These are phyloP conservation scores for Lindbergichthys nudifrons DNA, from an alignment of 2,797 vertebrate species.

Conservation along the genomic window DNA sequence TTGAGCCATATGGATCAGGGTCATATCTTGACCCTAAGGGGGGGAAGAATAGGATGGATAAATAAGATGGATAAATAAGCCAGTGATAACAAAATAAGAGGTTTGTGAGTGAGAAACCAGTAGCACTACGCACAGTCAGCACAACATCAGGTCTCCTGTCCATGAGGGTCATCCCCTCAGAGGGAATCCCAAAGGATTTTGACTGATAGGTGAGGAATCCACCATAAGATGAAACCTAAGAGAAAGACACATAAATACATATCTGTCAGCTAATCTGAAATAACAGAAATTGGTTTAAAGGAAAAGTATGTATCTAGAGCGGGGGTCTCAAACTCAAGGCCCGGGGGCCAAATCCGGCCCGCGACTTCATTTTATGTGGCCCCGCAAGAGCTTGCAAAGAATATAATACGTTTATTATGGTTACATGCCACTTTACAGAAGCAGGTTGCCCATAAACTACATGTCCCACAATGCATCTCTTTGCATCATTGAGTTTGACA, in stretches of 20 bases:
- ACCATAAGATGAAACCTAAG: conserved; percentile 93
- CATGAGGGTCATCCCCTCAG: conserved; percentile 91
- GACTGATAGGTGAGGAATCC: conserved; percentile 92
- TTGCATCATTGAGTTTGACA: no score
- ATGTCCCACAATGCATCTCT: no score
- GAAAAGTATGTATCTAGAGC: background rate
- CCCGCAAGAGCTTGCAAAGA: no score
- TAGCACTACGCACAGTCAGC: conserved; percentile 85
- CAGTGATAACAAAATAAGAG: background rate
- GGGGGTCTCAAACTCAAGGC: no score
- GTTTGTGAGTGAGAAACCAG: background rate
- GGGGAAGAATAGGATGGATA: conserved; percentile 4
- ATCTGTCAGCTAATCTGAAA: conserved; percentile 16
- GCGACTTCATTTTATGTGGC: no score
- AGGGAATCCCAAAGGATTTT: conserved; percentile 94
- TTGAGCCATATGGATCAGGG: conserved; percentile 84
- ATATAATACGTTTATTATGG: no score
- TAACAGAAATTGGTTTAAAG: background rate
- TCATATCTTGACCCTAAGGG: conserved; percentile 86
- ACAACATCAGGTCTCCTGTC: conserved; percentile 87
- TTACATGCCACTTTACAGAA: no score
- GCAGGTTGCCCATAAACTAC: no score
- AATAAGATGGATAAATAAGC: conserved; percentile 12
- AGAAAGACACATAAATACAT: background rate
- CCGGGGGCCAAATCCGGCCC: background rate